A percentile compares a stretch with the other conserved stretches of the same genome.
These are phyloP conservation scores for Pontoporia blainvillei DNA, from an alignment of 2,113 vertebrate species.

Conservation along the genomic window DNA sequence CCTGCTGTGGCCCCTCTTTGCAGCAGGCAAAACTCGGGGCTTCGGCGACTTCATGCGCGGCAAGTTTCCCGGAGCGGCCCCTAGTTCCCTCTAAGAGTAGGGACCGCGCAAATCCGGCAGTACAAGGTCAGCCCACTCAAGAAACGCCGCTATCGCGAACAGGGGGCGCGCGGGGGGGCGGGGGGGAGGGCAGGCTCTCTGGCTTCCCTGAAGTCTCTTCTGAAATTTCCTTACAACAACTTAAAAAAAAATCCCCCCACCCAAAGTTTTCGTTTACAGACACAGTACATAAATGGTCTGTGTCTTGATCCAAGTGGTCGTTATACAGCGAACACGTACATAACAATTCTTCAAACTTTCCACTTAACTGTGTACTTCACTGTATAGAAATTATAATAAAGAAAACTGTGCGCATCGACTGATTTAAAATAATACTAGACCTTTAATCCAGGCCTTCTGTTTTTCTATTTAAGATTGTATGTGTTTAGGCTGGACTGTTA, in stretches of 20 bases:
- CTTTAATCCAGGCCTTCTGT: background rate
- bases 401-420: background rate
- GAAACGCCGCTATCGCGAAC: rapidly evolving
- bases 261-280: background rate
- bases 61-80: background rate
- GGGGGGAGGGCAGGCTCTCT: background rate
- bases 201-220: background rate
- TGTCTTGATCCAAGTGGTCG: rapidly evolving
- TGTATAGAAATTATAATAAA: background rate
- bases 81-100: background rate
- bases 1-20: rapidly evolving
- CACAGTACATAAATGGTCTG: background rate
- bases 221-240: background rate
- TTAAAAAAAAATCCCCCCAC: background rate
- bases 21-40: rapidly evolving
- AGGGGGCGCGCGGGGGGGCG: background rate
- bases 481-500: background rate
- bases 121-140: background rate
- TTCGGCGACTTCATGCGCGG: rapidly evolving
- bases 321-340: rapidly evolving
- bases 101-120: rapidly evolving
- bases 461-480: background rate
- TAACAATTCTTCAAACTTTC: background rate
- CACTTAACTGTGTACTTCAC: background rate
- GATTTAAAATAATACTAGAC: background rate